Base-by-base conservation (phyloP, 30 jellyfish, hydroid and myxozoan genomes). In the Mastigias papua region DNA sequence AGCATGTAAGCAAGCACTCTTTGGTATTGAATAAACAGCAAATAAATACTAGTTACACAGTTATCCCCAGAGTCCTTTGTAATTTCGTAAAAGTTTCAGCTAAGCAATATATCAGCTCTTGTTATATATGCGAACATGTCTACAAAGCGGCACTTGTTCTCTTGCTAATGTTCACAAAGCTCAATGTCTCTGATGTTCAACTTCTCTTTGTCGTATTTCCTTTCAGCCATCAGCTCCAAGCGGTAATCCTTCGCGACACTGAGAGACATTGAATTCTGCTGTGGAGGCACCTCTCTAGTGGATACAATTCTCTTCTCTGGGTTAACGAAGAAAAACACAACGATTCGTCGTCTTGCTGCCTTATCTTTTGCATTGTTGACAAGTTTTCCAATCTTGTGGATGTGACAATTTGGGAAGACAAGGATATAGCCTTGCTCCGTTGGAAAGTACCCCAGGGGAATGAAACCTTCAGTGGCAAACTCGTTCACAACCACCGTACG, bases 371-470 rank as follows among this genome's bases (percentile, higher is more conserved):
- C 57, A 6, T 30, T 42, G 49, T 89, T 89, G 64, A 81, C 34
- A 68, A 89, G 66, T 76, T 89, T 89, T 21, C 86, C 54, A 3
- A 89, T 76, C 84, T 89, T 89, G 85, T 89, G 97, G 58, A 89
- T 80, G 64, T 89, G 97, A 80, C 93, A 89, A 48, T 89, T 89
- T 19, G 97, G 97, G 37, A 89, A 89, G 0, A 89, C 93, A 60
- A 89, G 84, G 10, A 81, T 76, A 67, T 89, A 80, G 66, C 86
- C 97, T 48, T 89, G 79, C 6, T 73, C 74, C 19, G 97, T 80
- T 2, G 97, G 97, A 86, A 89, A 89, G 58, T 80, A 75, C 27
- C 97, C 97, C 17, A 89, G 93, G 16, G 97, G 97, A 29, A 81
- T 66, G 64, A 80, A 81, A 16, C 93, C 97, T 42, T 89, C 90